These are phyloP conservation scores for Actenoides lindsayi DNA, from an alignment of 2,113 vertebrate species.

Conservation along the genomic window DNA sequence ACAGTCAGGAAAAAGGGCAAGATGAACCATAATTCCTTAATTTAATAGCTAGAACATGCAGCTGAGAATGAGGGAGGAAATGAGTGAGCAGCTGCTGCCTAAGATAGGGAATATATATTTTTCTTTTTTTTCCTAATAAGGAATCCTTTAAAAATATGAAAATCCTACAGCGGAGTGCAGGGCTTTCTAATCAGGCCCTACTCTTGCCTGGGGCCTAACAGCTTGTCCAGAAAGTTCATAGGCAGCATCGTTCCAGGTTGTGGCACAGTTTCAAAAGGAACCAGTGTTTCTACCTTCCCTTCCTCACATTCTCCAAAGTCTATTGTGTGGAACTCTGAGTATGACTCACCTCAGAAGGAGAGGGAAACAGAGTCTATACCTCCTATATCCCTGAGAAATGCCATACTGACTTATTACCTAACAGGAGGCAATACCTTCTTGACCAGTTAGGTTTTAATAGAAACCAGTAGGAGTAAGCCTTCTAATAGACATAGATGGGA, in stretches of 20 bases:
- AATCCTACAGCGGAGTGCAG: neutral
- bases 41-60: neutral
- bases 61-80: neutral
- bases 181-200: neutral
- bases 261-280: conserved; percentile 4
- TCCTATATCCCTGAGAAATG: neutral
- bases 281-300: neutral
- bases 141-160: neutral
- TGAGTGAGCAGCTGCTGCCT: neutral
- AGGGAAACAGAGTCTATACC: neutral
- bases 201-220: neutral
- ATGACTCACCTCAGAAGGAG: neutral
- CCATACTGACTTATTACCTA: neutral
- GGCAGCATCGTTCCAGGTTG: neutral
- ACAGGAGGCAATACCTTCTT: neutral
- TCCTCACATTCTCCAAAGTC: neutral
- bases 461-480: neutral
- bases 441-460: neutral
- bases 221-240: neutral
- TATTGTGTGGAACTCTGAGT: neutral
- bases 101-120: neutral
- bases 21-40: neutral
- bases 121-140: neutral
- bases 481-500: neutral
- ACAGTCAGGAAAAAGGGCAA: neutral